Percentiles rank a stretch among this genome's conserved stretches.
These are phyloP conservation scores for Limnothrissa miodon DNA, from an alignment of 2,113 vertebrate genomes.

Conservation along the genomic window DNA sequence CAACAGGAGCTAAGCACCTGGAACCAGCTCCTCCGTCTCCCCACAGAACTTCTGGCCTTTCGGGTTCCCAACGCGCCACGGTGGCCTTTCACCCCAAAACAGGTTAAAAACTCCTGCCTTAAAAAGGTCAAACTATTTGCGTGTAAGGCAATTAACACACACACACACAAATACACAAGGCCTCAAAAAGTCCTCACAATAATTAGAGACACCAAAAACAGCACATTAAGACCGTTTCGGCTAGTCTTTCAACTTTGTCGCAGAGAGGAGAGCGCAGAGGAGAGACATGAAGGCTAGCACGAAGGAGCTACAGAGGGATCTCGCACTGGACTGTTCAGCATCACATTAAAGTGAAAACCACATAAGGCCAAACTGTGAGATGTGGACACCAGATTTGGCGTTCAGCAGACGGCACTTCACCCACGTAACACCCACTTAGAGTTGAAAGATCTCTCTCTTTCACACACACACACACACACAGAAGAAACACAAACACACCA, in stretches of 20 bases:
- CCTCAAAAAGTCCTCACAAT: not conserved
- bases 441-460: not conserved
- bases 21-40: not conserved
- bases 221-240: not conserved
- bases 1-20: too few relatives aligned
- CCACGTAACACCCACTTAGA: conserved; percentile 26
- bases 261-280: not conserved
- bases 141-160: not conserved
- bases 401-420: not conserved
- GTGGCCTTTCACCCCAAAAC: not conserved
- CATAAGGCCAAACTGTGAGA: not conserved
- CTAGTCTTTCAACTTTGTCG: not conserved
- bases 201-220: not conserved
- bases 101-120: not conserved
- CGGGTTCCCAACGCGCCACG: not conserved
- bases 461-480: not conserved
- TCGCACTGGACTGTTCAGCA: not conserved
- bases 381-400: not conserved
- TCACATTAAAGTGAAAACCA: not conserved
- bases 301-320: not conserved
- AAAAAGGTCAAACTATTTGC: not conserved
- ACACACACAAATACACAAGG: too few relatives aligned
- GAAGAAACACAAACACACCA: not conserved
- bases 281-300: not conserved
- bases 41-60: not conserved